A percentile compares a stretch with the other conserved stretches of the same genome.
These are phyloP conservation scores for Syrista parreyssii DNA, from an alignment of 2,888 invertebrate genomes.

Conservation along the genomic window DNA sequence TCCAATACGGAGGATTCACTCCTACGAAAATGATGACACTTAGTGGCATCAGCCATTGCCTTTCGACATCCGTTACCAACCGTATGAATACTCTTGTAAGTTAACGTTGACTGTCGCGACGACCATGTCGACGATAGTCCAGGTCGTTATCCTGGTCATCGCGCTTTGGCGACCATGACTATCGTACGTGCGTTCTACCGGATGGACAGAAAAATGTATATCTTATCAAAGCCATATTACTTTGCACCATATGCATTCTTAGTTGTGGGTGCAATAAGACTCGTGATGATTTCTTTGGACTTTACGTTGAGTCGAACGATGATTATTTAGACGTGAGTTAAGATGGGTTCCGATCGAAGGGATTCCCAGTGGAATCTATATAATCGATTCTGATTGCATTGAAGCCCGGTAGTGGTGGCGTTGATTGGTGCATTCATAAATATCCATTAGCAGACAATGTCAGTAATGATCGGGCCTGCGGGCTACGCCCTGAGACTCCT, in stretches of 20 bases:
- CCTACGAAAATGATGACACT: not conserved
- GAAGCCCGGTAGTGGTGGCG: conserved; percentile 64
- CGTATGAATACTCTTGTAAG: not conserved
- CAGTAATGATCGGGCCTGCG: conserved; percentile 63
- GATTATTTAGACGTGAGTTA: not conserved
- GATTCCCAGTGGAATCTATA: conserved; percentile 52
- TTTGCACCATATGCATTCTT: not conserved
- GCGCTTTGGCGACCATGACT: not conserved
- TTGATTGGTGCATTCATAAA: conserved; percentile 66
- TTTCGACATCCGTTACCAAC: not conserved
- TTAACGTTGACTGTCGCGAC: not conserved
- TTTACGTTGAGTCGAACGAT: not conserved
- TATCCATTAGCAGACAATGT: conserved; percentile 66
- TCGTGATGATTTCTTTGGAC: not conserved
- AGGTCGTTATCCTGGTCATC: not conserved
- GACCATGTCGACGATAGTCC: not conserved
- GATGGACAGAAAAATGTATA: not conserved
- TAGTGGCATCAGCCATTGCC: not conserved
- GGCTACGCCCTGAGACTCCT: conserved; percentile 56
- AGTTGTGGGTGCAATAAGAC: not conserved
- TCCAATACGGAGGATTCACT: not conserved
- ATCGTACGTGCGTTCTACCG: not conserved
- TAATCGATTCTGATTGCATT: conserved; percentile 67
- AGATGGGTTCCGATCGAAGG: conserved; percentile 27
- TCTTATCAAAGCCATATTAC: not conserved